Base-by-base conservation (phyloP, 2,113 vertebrate genomes). In the Forbesichthys agassizii region DNA sequence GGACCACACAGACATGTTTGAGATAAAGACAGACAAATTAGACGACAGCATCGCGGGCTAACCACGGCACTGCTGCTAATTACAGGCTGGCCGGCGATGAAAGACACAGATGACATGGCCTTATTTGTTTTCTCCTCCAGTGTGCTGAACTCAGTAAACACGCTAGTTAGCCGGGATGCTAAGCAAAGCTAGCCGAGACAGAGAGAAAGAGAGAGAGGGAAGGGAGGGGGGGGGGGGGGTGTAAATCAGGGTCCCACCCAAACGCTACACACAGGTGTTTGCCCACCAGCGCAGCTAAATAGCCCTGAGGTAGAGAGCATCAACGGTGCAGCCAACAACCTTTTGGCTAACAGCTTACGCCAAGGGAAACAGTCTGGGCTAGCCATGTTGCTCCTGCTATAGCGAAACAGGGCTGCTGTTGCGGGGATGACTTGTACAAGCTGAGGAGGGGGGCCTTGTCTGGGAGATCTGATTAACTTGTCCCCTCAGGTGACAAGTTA, bases 11-110 rank as follows among this genome's bases (percentile, higher is more conserved):
- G 88, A 89, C 88, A 83, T 91, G 89, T 91, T 91, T 90, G 77
- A 89, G 84, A 92, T 90, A 89, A 91, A 91, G 88, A 89, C 89
- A 88, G 91, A 92, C 93, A 93, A 93, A 93, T 93, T 92, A 93
- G 89, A 93, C 78, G 75, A 91, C 89, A 90, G 85, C 82, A 71
- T 90, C 86, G 84, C 48, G 74, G 86, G 83, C 79, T 85, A 92
- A 92, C 86, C 90, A 84, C 90, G 73, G 84, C 82, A 85, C 84
- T 80, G 73, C 86, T 57, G 63, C 84, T 92, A 92, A 93, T 93
- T 92, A 92, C 83, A 93, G 89, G 73, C 85, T 75, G 84, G 65
- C 62, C 71, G 13, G 56, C 42, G 79, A 92, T 93, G 85, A 92
- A 92, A 92, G 89, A 89, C 82, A 84, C 78, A 67, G 75, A 88